Conservation (phyloP, 2,113 vertebrate genomes). For the Coregonus clupeaformis region DNA sequence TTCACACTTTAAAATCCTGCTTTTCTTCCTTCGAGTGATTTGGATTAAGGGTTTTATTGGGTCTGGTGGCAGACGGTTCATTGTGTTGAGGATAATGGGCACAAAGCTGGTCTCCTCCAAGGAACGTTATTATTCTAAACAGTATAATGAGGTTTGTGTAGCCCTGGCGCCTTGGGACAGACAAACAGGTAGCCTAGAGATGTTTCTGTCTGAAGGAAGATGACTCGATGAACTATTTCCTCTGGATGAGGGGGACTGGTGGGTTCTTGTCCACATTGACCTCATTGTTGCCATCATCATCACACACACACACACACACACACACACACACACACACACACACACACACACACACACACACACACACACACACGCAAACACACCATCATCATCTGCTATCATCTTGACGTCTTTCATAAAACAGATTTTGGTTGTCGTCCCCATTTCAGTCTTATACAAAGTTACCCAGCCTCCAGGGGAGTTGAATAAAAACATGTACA, state of each 20-base stretch:
- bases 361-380: no score
- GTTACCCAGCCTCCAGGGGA: no score
- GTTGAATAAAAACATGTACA: no score
- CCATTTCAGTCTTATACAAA: no score
- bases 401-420: no score
- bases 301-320: no score
- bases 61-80: slow-evolving; percentile 27
- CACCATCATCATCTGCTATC: background rate
- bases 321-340: no score
- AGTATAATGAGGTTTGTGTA: slow-evolving; percentile 43
- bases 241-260: background rate
- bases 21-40: slow-evolving; percentile 34
- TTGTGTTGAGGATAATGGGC: slow-evolving; percentile 47
- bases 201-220: no score
- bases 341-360: no score
- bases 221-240: background rate
- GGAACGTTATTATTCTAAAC: slow-evolving; percentile 48
- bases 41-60: slow-evolving; percentile 44
- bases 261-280: background rate
- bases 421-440: no score
- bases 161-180: background rate
- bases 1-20: background rate
- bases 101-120: slow-evolving; percentile 31
- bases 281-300: background rate
- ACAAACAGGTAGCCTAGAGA: background rate